These are phyloP conservation scores for Drosophila monieri DNA, from an alignment of 2,888 invertebrate genomes.

Conservation along the genomic window DNA sequence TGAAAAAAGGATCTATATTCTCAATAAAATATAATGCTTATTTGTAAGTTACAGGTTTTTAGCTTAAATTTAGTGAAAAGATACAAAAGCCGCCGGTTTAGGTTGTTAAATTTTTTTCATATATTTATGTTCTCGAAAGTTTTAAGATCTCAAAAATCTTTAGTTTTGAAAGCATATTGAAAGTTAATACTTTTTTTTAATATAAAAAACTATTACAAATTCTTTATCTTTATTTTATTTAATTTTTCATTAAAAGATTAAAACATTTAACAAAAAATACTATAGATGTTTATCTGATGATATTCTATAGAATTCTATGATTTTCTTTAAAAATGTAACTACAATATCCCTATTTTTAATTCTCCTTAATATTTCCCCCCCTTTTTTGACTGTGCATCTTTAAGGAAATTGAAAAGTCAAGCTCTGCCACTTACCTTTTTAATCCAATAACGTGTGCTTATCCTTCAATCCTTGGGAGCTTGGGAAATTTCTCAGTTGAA, in stretches of 20 bases:
- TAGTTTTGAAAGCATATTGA: not conserved
- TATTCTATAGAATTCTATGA: too few relatives aligned
- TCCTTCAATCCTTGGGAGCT: conserved; percentile 50
- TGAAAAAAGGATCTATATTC: not conserved
- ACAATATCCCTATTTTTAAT: not conserved
- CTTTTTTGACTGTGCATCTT: conserved; percentile 1
- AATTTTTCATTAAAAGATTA: not conserved
- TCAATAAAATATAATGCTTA: not conserved
- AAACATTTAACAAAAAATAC: too few relatives aligned
- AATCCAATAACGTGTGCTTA: conserved; percentile 63
- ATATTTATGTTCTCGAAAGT: too few relatives aligned
- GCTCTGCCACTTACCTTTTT: conserved; percentile 56
- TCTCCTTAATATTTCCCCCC: too few relatives aligned
- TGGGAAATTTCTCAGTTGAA: conserved; percentile 53
- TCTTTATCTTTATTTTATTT: not conserved
- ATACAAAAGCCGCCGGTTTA: not conserved
- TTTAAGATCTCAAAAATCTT: too few relatives aligned
- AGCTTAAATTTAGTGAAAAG: not conserved
- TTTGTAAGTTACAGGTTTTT: not conserved
- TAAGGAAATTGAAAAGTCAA: conserved; percentile 36
- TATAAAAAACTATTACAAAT: not conserved
- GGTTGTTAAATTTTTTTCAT: not conserved
- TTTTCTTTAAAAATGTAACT: too few relatives aligned
- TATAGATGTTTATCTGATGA: too few relatives aligned
- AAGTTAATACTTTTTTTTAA: not conserved